Base-by-base conservation (phyloP, 2,797 vertebrate species). In the Pipistrellus nathusii region DNA sequence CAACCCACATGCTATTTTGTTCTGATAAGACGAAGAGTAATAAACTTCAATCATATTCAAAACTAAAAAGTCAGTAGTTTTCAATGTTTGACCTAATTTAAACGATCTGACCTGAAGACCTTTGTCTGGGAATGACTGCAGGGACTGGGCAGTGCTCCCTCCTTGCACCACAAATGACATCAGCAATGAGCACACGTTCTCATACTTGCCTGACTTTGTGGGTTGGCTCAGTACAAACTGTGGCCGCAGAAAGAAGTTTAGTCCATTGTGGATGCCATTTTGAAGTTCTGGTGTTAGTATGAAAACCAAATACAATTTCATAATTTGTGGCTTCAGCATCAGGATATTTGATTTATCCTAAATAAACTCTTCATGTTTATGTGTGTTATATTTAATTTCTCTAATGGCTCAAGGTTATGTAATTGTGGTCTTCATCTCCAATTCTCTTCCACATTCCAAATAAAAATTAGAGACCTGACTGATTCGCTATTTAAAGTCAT, bases 261-360 rank as follows among this genome's bases (percentile, higher is more conserved):
- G 92, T 48, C 35, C 84, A 72, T 85, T 51, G 38, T 78, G 15
- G 59, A 94, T 75, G 44, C 59, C 81, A 53, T 87, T 88, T 87
- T 91, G 85, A 62, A 69, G 0, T 2, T 93, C 68, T 90, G 81
- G 57, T 87, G 41, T 94, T 90, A 89, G 66, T 20, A 90, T 46
- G 32, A 80, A 95, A 91, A 95, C 90, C 81, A 97, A 96, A 1
- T 4, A 90, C 91, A 95, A 86, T 96, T 96, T 96, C 91, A 85
- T 72, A 66, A 85, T n/a, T 55, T 91, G 62, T 89, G 93, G 95
- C 82, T 76, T 88, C 53, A 18, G n/a, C 41, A 87, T 62, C 73
- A 94, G 77, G 85, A 94, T 76, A 86, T 57, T 78, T 96, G 9
- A 96, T 83, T 98, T 97, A 93, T 95, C 97, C 96, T 80, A 97